Conservation (phyloP, 2,797 vertebrate genomes). For the Helarctos malayanus region DNA sequence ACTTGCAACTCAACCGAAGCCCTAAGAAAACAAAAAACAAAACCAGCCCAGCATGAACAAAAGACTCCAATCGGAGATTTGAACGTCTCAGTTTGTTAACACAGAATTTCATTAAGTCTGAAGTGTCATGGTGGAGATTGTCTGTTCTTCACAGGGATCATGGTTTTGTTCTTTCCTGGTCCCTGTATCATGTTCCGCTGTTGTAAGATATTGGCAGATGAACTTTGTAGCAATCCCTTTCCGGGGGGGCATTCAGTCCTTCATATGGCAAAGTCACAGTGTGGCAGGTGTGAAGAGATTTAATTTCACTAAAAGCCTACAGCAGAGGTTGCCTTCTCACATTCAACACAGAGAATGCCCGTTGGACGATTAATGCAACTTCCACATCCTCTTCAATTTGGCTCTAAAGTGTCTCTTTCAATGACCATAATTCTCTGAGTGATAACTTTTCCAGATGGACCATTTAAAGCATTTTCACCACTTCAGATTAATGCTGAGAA, state of each 20-base stretch:
- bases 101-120: neutral
- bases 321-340: slow-evolving; percentile 31
- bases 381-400: slow-evolving; percentile 79
- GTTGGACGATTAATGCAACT: slow-evolving; percentile 72
- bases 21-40: neutral
- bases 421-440: slow-evolving; percentile 67
- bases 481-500: slow-evolving; percentile 47
- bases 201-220: neutral
- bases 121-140: neutral
- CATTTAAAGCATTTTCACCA: slow-evolving; percentile 21
- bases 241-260: neutral
- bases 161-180: neutral
- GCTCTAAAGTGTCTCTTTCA: slow-evolving; percentile 71
- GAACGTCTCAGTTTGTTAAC: neutral
- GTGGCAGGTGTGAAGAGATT: slow-evolving; percentile 70
- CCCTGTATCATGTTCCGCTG: neutral
- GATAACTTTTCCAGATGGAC: slow-evolving; percentile 21
- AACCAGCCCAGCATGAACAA: neutral
- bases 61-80: neutral
- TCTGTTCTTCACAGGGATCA: neutral
- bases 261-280: slow-evolving; percentile 15
- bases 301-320: slow-evolving; percentile 81
- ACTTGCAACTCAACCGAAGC: neutral
- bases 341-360: slow-evolving; percentile 64
- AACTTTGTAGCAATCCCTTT: neutral